These are phyloP conservation scores for Myiopsitta monachus DNA, from an alignment of 2,113 vertebrate species.

Conservation along the genomic window DNA sequence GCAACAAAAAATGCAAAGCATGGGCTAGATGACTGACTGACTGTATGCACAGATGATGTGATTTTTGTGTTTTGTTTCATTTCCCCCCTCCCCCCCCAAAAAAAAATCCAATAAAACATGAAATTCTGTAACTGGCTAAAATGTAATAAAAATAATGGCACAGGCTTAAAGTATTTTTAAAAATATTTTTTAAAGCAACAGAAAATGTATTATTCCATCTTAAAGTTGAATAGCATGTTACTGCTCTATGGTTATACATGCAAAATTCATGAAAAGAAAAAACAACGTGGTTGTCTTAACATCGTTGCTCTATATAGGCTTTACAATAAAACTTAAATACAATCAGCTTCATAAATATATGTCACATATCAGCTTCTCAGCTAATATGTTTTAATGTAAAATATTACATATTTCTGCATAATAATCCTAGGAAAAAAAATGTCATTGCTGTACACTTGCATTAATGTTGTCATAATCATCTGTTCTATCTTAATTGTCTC, in stretches of 20 bases:
- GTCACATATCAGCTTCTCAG: background rate
- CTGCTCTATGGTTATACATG: background rate
- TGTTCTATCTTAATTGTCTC: background rate
- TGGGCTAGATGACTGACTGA: background rate
- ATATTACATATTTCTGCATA: background rate
- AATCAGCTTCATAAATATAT: background rate
- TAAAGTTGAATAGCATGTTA: background rate
- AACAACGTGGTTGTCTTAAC: background rate
- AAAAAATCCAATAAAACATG: background rate
- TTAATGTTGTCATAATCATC: background rate
- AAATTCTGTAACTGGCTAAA: background rate
- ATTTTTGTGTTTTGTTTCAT: background rate
- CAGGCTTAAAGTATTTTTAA: background rate
- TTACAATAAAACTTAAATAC: slow-evolving; percentile 4
- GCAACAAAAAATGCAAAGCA: slow-evolving; percentile 26
- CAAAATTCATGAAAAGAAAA: slow-evolving; percentile 43
- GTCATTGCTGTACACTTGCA: background rate
- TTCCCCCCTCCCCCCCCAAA: fast-evolving
- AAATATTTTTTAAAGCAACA: background rate
- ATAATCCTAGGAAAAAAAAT: background rate
- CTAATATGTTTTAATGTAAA: background rate
- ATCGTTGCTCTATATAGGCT: background rate
- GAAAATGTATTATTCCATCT: background rate
- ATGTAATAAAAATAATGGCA: background rate
- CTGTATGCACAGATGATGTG: background rate